Evolutionary conservation across 2,797 vertebrate species (phyloP).

Genomic region (Sebastiscus tertius): DNA sequence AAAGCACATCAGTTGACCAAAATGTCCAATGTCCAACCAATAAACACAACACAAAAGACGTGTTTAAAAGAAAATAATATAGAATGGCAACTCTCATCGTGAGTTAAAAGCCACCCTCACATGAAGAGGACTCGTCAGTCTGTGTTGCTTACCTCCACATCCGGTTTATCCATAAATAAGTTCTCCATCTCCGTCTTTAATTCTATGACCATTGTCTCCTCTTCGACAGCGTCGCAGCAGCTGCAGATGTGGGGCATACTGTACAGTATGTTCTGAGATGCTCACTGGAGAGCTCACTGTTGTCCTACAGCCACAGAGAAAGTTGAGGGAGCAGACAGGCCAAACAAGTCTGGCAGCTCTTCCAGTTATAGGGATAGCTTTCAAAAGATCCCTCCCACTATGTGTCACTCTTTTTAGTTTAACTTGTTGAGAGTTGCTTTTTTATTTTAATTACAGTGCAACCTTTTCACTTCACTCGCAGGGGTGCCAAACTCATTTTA

Average conservation of each 20-base stretch:
- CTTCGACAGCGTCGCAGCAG: too few species aligned
- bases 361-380: background rate
- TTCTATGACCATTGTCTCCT: conserved; percentile 20
- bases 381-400: background rate
- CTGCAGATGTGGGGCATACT: background rate
- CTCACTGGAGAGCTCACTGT: background rate
- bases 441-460: background rate
- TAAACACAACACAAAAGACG: background rate
- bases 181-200: conserved; percentile 7
- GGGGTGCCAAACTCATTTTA: too few species aligned
- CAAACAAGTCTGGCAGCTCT: conserved; percentile 17
- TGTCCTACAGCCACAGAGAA: background rate
- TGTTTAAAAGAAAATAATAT: too few species aligned
- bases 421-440: background rate
- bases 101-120: too few species aligned
- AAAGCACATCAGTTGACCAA: too few species aligned
- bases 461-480: background rate
- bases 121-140: background rate
- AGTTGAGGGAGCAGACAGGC: background rate
- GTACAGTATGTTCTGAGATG: background rate
- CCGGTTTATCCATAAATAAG: conserved; percentile 25
- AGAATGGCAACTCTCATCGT: background rate
- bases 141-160: conserved; percentile 50
- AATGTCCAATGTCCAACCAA: background rate
- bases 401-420: background rate